These are phyloP conservation scores for Albula goreensis DNA, from an alignment of 2,113 vertebrate genomes.

Conservation along the genomic window DNA sequence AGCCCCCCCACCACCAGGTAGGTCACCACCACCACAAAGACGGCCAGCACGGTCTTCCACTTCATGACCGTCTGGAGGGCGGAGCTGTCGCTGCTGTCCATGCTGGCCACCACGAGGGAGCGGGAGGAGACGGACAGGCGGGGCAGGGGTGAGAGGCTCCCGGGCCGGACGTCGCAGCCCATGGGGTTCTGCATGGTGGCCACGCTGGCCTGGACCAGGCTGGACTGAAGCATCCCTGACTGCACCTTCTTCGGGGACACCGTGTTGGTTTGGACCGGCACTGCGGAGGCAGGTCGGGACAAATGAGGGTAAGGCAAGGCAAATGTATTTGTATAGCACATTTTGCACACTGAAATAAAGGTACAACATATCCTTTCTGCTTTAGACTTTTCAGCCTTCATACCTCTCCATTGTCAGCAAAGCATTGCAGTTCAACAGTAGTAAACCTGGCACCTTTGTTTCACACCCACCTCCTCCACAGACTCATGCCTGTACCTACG, in stretches of 20 bases:
- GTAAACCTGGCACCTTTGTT: no score
- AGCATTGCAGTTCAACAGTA: no score
- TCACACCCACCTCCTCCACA: no score
- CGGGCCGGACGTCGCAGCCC: constrained; percentile 76
- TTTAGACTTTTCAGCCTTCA: no score
- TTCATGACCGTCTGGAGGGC: constrained; percentile 92
- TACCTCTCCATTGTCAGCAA: no score
- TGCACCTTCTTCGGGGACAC: constrained; percentile 67
- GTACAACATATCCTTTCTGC: no score
- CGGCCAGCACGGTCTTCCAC: constrained; percentile 92
- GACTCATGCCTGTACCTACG: no score
- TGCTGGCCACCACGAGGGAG: constrained; percentile 81
- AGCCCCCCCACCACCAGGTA: constrained; percentile 90
- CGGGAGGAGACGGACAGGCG: constrained; percentile 82
- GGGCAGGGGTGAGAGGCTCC: constrained; percentile 74
- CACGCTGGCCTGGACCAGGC: constrained; percentile 69
- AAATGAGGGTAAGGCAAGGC: constrained; percentile 32
- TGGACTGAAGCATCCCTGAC: constrained; percentile 65
- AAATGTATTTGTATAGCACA: no score
- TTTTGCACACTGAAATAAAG: no score
- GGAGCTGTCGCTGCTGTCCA: constrained; percentile 77
- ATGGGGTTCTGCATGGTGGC: constrained; percentile 71
- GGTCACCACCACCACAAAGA: constrained; percentile 90
- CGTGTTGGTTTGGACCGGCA: constrained; percentile 83
- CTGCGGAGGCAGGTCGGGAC: constrained; percentile 53